Percentiles rank a stretch among this genome's conserved stretches.
Evolutionary conservation across 1,140 invertebrate species (phyloP).

Genomic region (Solenopsis fugax): DNA sequence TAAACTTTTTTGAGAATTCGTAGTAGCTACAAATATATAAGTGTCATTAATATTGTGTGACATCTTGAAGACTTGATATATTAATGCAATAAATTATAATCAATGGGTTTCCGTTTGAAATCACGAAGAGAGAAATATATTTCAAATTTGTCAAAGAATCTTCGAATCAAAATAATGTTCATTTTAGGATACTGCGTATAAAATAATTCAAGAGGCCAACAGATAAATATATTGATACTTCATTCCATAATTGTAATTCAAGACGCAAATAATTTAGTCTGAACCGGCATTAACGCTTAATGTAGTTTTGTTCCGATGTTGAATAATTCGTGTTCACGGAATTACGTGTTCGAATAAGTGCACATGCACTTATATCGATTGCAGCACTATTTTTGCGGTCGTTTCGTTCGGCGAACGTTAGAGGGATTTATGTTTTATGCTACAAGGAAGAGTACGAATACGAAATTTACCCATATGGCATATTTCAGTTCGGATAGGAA

Average conservation of each 20-base stretch:
- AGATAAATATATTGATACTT: neutral
- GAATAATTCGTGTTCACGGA: conserved; percentile 13
- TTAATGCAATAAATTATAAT: neutral
- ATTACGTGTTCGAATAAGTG: conserved; percentile 26
- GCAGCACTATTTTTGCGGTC: conserved; percentile 40
- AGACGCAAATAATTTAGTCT: conserved; percentile 18
- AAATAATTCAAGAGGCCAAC: neutral
- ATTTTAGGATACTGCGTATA: neutral
- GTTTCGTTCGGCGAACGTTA: conserved; percentile 16
- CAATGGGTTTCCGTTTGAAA: neutral
- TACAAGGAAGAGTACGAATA: conserved; percentile 48
- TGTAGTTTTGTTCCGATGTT: neutral
- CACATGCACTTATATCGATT: conserved; percentile 54
- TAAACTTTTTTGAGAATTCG: neutral
- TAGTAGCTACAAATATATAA: neutral
- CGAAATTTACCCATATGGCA: conserved; percentile 43
- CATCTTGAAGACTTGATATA: neutral
- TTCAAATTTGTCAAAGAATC: neutral
- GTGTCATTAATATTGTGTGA: neutral
- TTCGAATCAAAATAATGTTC: neutral
- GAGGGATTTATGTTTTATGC: conserved; percentile 53
- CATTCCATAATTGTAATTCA: neutral
- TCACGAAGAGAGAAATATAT: neutral
- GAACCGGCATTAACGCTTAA: conserved; percentile 10
- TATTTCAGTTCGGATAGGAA: conserved; percentile 41